Conservation (phyloP, 2,113 vertebrate species). For the Corythornis madagascariensis region DNA sequence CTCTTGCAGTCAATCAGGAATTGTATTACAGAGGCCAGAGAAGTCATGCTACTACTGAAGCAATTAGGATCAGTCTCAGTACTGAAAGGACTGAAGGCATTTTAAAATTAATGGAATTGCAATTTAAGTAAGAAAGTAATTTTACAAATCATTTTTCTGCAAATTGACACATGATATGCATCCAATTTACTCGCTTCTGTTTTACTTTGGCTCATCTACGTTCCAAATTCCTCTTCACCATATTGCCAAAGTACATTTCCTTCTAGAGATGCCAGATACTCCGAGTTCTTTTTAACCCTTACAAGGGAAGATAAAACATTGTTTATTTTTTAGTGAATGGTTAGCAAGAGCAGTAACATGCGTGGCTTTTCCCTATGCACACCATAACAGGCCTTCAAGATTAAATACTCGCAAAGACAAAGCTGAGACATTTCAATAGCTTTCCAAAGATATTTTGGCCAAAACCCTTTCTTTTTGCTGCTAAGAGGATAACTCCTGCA, state of each 20-base stretch:
- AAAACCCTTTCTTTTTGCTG: not conserved
- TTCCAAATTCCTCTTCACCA: not conserved
- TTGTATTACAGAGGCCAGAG: not conserved
- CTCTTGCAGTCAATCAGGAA: not conserved
- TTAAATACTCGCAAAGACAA: not conserved
- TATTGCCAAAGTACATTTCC: not conserved
- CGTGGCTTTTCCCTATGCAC: not conserved
- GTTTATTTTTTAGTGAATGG: not conserved
- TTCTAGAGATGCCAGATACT: not conserved
- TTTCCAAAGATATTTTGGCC: not conserved
- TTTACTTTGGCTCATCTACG: not conserved
- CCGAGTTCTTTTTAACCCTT: slow-evolving; percentile 10
- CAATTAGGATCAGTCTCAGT: not conserved
- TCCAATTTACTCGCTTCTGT: not conserved
- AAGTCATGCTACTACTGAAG: not conserved
- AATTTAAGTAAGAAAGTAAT: not conserved
- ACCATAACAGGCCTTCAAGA: not conserved
- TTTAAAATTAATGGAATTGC: not conserved
- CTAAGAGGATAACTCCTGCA: not conserved
- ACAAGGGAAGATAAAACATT: not conserved
- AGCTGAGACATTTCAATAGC: not conserved
- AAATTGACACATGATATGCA: not conserved
- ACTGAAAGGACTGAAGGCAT: not conserved
- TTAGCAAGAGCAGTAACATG: not conserved
- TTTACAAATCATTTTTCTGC: not conserved